Conservation (phyloP, 2,888 invertebrate species). For the Hyalella azteca region DNA sequence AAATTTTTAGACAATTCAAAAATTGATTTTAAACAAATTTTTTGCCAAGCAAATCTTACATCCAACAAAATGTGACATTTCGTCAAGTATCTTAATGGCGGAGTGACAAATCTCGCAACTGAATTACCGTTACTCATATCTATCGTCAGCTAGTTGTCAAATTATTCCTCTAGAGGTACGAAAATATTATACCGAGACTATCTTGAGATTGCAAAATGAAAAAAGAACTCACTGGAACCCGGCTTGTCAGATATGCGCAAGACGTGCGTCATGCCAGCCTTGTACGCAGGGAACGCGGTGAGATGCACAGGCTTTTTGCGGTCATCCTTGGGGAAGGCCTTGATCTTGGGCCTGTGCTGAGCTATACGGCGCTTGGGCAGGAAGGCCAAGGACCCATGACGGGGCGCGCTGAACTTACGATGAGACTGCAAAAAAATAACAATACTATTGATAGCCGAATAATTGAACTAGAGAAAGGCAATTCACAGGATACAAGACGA, state of each 20-base stretch:
- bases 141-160: no score
- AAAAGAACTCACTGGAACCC: conserved; percentile 86
- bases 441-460: background rate
- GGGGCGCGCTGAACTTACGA: conserved; percentile 98
- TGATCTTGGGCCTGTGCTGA: conserved; percentile 97
- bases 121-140: no score
- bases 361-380: conserved; percentile 97
- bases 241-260: conserved; percentile 98
- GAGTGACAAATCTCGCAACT: no score
- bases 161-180: no score
- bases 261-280: conserved; percentile 99
- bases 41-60: no score
- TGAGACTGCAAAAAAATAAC: conserved; percentile 77
- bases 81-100: no score
- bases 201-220: no score
- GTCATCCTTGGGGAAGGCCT: conserved; percentile 99
- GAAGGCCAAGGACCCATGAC: conserved; percentile 99
- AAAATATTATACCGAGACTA: no score
- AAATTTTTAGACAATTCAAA: no score
- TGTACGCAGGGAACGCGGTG: conserved; percentile 97
- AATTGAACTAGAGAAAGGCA: background rate
- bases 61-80: no score
- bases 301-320: conserved; percentile 93
- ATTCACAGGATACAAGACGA: background rate
- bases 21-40: no score